Conservation (phyloP, 2,113 vertebrate species). For the Spizaetus ornatus region DNA sequence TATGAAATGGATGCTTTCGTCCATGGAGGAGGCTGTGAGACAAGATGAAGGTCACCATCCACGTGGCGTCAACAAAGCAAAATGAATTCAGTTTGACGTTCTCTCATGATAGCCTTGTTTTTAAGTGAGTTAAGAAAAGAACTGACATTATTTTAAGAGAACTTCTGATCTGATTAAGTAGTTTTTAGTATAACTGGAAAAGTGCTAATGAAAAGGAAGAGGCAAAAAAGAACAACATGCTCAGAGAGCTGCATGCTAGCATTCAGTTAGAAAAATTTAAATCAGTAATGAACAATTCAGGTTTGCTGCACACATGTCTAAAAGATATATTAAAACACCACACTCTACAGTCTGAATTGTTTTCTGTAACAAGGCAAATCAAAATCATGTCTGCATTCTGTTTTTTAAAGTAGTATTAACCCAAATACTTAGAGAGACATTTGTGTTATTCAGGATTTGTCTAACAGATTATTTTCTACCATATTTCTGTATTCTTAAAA, state of each 20-base stretch:
- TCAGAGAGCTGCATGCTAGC: not conserved
- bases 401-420: not conserved
- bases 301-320: not conserved
- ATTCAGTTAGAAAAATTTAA: conserved; percentile 29
- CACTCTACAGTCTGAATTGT: not conserved
- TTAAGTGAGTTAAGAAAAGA: too few species aligned
- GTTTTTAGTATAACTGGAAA: too few species aligned
- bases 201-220: too few species aligned
- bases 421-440: not conserved
- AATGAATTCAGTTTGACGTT: too few species aligned
- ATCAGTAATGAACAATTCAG: conserved; percentile 14
- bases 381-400: not conserved
- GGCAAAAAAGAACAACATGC: conserved; percentile 11
- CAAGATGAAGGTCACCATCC: too few species aligned
- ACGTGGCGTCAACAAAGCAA: too few species aligned
- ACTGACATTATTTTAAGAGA: too few species aligned
- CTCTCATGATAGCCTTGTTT: too few species aligned
- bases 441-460: not conserved
- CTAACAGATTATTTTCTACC: not conserved
- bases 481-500: not conserved
- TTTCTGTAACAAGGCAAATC: not conserved
- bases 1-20: too few species aligned
- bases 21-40: too few species aligned
- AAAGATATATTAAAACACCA: not conserved
- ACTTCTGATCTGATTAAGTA: too few species aligned